Base-by-base conservation (phyloP, 2,113 vertebrate genomes). In the Etheostoma cragini region DNA sequence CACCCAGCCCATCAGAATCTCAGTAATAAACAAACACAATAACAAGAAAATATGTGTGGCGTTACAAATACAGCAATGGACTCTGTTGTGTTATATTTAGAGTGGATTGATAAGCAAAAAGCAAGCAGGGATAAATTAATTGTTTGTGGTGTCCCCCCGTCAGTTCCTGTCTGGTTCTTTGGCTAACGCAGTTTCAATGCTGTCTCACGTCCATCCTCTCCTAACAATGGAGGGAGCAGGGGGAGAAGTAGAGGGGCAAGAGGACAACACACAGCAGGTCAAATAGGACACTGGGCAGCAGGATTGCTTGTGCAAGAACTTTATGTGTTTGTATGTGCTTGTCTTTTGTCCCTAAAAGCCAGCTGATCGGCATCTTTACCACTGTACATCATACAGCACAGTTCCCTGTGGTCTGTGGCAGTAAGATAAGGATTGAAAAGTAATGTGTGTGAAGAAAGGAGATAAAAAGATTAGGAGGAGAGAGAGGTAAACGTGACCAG, bases 171-270 rank as follows among this genome's bases (percentile, higher is more conserved):
- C 84, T 91, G 87, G 8, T 83, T 87, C 81, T 85, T 81, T 70
- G 54, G 72, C 83, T 85, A 84, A 82, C 80, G 74, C 80, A 80
- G 79, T 90, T 90, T 80, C 82, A 82, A 82, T 90, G 78, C 86
- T 77, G 90, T 92, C 92, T 94, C 76, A 54, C 24, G 8, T 83
- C 83, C 86, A 88, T 95, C 92, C 90, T 93, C 61, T 84, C 68
- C 68, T 54, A 89, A 94, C 93, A 93, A 93, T 93, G 58, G 84
- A 61, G 60, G 33, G 50, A 72, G 42, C 57, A 56, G 61, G 49
- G 73, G 50, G 54, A 57, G 49, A 52, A 30, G 45, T 58, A 47
- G 65, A 76, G 56, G 24, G 70, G 60, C 54, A 50, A 62, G 77
- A 61, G 82, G 47, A 76, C 46, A 70, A 60, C 58, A 38, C 75